Percentiles rank a stretch among this genome's conserved stretches.
Evolutionary conservation across 2,888 invertebrate species (phyloP).

Genomic region (Cheilosia vulpina): DNA sequence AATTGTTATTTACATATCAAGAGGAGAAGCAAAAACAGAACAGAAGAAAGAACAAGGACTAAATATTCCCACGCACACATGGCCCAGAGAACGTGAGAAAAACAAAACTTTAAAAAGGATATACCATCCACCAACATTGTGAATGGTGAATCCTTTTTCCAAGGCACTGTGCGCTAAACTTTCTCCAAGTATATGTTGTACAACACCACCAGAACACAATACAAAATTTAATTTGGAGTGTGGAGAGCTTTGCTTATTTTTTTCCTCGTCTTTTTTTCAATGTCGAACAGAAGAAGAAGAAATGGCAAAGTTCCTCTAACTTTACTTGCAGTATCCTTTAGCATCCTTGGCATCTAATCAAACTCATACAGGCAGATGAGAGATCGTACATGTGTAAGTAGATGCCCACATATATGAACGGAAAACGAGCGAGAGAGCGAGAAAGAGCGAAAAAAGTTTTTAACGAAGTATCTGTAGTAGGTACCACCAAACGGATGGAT

Average conservation of each 20-base stretch:
- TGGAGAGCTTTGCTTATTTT: conserved; percentile 62
- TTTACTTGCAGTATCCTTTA: conserved; percentile 62
- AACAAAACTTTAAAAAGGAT: conserved; percentile 66
- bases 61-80: conserved; percentile 60
- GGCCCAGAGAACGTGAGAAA: conserved; percentile 66
- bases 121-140: conserved; percentile 44
- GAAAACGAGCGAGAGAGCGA: conserved; percentile 5
- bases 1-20: conserved; percentile 73
- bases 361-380: conserved; percentile 33
- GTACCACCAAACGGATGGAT: conserved; percentile 39
- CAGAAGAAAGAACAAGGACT: conserved; percentile 35
- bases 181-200: conserved; percentile 57
- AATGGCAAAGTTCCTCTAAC: conserved; percentile 67
- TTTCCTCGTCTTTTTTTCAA: conserved; percentile 59
- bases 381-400: neutral
- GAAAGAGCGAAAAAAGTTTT: conserved; percentile 32
- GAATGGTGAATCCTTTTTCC: conserved; percentile 57
- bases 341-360: conserved; percentile 71
- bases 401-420: neutral
- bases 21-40: conserved; percentile 10
- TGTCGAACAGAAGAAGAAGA: conserved; percentile 63
- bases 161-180: conserved; percentile 53
- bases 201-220: conserved; percentile 63
- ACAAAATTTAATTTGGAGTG: conserved; percentile 70
- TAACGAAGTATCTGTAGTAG: conserved; percentile 65